Evolutionary conservation across 2,113 vertebrate genomes (phyloP), one percentile per base, ranked within the genome.

Genomic region (Mobula hypostoma): DNA sequence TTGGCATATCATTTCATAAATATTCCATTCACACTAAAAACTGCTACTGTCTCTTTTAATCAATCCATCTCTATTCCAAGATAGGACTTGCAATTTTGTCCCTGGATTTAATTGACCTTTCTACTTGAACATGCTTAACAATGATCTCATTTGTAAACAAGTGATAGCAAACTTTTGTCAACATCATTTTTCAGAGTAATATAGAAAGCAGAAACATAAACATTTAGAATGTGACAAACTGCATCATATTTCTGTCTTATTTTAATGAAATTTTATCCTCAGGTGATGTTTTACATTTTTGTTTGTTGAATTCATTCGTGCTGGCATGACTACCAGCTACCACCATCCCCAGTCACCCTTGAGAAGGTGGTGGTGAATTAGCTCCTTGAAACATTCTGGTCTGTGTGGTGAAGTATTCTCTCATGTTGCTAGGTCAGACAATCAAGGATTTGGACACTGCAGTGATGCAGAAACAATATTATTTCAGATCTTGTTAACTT

Each of bases 61-160:
- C 90, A 74, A 36, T 68, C 24, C 8, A 74, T 72, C 68, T 93
- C 19, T 63, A 72, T 66, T 88, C 66, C 21, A 21, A 12, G 36
- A 21, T 21, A 74, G 36, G 21, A 48, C 40, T 19, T 8, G 56
- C 21, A 93, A 48, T 72, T 48, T 29, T 74, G 90, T 74, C 68
- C 19, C 90, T 74, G 66, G 68, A 7, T 74, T 93, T 74, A 93
- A 74, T 48, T 93, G 8, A 93, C 5, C 72, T 24, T 9, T 48
- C 21, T 36, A 68, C 19, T 92, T 92, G 63, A 19, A 17, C 63
- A 21, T 21, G 66, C 66, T 36, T 70, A 92, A 90, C 87, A 90
- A 93, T 74, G 8, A 93, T 93, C 90, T 93, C 40, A 93, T 93
- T 93, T 93, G 90, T 40, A 93, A 74, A 72, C 32, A 56, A 74